Conservation (phyloP, 2,888 invertebrate species). For the Imbricaverruca yamaguchii region DNA sequence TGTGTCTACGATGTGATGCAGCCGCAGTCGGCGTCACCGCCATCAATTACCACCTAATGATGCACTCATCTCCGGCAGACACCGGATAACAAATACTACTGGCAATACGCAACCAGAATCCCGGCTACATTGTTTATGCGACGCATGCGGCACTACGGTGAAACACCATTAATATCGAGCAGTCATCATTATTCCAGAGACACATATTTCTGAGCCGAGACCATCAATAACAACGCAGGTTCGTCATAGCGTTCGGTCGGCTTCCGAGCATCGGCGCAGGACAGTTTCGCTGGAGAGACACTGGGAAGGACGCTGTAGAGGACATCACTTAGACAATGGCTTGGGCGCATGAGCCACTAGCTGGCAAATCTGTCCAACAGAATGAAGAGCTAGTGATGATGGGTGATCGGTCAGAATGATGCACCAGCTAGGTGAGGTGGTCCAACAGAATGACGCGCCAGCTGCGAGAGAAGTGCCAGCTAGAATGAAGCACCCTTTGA, state of each 20-base stretch:
- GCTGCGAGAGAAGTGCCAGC: too few relatives aligned
- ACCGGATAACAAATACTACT: neutral
- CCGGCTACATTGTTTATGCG: neutral
- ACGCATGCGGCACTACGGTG: neutral
- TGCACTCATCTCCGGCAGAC: neutral
- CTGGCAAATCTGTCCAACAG: too few relatives aligned
- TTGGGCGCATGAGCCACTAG: too few relatives aligned
- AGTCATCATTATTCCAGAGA: slow-evolving; percentile 17
- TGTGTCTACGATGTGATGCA: too few relatives aligned
- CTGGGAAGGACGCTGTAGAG: neutral
- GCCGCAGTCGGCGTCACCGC: too few relatives aligned
- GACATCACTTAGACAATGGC: neutral
- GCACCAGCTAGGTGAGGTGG: too few relatives aligned
- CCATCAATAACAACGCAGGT: neutral
- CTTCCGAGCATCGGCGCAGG: neutral
- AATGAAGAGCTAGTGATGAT: too few relatives aligned
- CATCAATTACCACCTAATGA: slow-evolving; percentile 7
- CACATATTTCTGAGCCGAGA: neutral
- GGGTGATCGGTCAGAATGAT: too few relatives aligned
- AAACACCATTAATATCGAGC: slow-evolving; percentile 5
- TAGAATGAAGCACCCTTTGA: too few relatives aligned
- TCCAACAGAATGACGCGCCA: too few relatives aligned
- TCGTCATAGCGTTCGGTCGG: neutral
- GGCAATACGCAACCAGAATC: neutral
- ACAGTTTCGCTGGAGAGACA: neutral